Base-by-base conservation (phyloP, 2,888 invertebrate genomes). In the Lasioglossum calceatum region DNA sequence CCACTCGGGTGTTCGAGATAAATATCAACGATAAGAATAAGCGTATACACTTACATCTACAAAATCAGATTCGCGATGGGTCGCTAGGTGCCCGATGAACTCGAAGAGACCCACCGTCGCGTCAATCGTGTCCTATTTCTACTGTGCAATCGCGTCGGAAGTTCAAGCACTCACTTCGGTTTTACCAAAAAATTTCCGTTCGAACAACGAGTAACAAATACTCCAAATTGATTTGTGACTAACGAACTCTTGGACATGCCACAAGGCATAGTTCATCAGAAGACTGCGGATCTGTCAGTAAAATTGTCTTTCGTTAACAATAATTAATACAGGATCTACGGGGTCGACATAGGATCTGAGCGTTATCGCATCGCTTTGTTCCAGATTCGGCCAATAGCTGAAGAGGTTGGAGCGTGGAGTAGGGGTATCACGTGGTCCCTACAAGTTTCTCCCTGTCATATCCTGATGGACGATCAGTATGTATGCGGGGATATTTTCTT, bases 91-190 rank as follows among this genome's bases (percentile, higher is more conserved):
- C 58, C 54, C 32, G 32, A 50, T 36, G 71, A 70, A 76, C 75
- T 39, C 27, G 23, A 12, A 27, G 71, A 39, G 61, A 77, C 50
- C 61, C 79, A 79, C 36, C 74, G 84, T 71, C 84, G 79, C 84
- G 78, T 85, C 78, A 79, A 84, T 82, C 44, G 61, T 71, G 70
- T 79, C 71, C 74, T 84, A 84, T 75, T 70, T 74, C 78, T 71
- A 84, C 54, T 19, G 27, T 23, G 19, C 8, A 0, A 70, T 70
- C 23, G 36, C 23, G 19, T 23, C 23, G 3, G 39, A 12, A 23
- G 39, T 32, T 19, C 70, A 10, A 39, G n/a, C 39, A 39, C 23
- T 36, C 4, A 4, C 39, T 70, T 42, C 70, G 8, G 1, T 23
- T 19, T 39, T 39, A 3, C 44, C 4, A 39, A 23, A 10, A 70